These are phyloP conservation scores for Ptiloglossa arizonensis DNA, from an alignment of 1,140 invertebrate species.

Conservation along the genomic window DNA sequence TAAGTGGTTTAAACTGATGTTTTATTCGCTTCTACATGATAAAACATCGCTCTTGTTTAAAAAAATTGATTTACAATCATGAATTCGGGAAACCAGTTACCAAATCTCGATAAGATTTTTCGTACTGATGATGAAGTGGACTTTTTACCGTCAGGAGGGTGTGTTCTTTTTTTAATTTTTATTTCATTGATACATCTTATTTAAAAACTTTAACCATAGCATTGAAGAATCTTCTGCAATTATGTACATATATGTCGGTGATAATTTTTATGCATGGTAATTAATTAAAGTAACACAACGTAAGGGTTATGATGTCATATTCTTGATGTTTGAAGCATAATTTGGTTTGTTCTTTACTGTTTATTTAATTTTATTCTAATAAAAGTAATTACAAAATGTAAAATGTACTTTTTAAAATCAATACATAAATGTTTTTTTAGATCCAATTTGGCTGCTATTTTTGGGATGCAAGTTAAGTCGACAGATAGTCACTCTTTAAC, in stretches of 20 bases:
- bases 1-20: background rate
- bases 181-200: background rate
- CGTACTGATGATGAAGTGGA: slow-evolving; percentile 72
- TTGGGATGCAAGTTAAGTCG: slow-evolving; percentile 59
- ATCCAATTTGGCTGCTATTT: slow-evolving; percentile 73
- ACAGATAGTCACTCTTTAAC: slow-evolving; percentile 16
- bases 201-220: slow-evolving; percentile 5
- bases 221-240: background rate
- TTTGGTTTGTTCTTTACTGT: background rate
- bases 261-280: background rate
- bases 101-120: slow-evolving; percentile 72
- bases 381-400: background rate
- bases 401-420: slow-evolving; percentile 10
- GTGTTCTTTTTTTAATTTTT: slow-evolving; percentile 31
- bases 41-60: background rate
- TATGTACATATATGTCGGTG: background rate
- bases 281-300: slow-evolving; percentile 7
- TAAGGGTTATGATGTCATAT: slow-evolving; percentile 17
- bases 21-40: background rate
- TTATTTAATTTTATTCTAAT: background rate
- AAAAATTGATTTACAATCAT: slow-evolving; percentile 37
- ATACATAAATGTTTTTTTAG: slow-evolving; percentile 51
- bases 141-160: slow-evolving; percentile 70
- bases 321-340: background rate
- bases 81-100: slow-evolving; percentile 65